Base-by-base conservation (phyloP, 2,888 invertebrate species). In the Cryptus viduatorius region DNA sequence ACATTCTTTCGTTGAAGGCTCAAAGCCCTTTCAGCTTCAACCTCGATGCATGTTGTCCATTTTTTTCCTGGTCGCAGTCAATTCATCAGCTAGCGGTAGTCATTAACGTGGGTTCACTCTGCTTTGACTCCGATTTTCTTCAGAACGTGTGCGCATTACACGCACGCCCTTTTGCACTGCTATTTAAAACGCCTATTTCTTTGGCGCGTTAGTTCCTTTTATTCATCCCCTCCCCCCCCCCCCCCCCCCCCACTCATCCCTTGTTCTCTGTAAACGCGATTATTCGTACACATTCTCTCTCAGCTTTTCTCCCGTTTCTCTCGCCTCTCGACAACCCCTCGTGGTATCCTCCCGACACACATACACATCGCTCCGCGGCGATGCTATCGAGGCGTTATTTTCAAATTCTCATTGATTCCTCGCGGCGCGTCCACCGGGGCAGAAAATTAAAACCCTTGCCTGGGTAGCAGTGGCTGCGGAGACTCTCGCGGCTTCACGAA, bases 401-500 rank as follows among this genome's bases (percentile, higher is more conserved):
- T 78, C 44, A 72, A 83, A 86, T 83, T 86, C 77, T 78, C 82
- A 87, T 87, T 86, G 86, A 88, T 87, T 86, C 65, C 56, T 53
- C 46, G 61, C 67, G 71, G 31, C 67, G 81, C 68, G 73, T 76
- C 65, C 72, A 72, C 56, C 82, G 81, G 78, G 61, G 68, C 79
- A 69, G 84, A 86, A 87, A 88, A 87, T 88, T 84, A 86, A 87
- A 87, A 86, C 78, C 81, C 64, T 81, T 84, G 69, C 78, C 37
- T 65, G 59, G 79, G 42, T 86, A 83, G 82, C 71, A 61, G 64
- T 83, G 59, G 82, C 68, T 64, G 76, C n/a, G 24, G 42, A 73
- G 69, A 59, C 16, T 61, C 65, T 10, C 46, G 42, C 71, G 37
- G 64, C 69, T 69, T 50, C 48, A 56, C 65, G 56, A 68, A 48